Percentiles rank a stretch among this genome's conserved stretches.
Conservation (phyloP, 2,888 invertebrate genomes). For the Drosophila antonietae region DNA sequence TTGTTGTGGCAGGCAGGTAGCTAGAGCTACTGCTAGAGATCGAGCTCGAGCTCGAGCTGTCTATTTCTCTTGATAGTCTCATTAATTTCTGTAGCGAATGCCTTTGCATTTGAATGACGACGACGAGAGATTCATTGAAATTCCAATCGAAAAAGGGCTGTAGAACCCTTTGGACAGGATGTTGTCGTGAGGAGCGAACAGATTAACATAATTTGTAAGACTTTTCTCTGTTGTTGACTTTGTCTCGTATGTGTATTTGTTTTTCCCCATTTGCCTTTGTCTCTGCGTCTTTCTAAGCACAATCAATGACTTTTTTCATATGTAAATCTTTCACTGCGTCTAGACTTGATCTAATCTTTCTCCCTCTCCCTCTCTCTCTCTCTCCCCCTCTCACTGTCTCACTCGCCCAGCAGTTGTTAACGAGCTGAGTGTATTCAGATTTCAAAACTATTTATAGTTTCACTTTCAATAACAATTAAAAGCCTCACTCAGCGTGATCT, state of each 20-base stretch:
- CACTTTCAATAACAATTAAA: slow-evolving; percentile 54
- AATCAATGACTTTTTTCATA: slow-evolving; percentile 61
- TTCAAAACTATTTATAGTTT: slow-evolving; percentile 31
- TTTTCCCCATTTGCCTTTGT: slow-evolving; percentile 27
- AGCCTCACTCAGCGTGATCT: slow-evolving; percentile 18
- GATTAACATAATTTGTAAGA: slow-evolving; percentile 59
- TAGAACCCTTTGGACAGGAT: slow-evolving; percentile 56
- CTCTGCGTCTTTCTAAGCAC: slow-evolving; percentile 42
- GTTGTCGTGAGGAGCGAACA: slow-evolving; percentile 9
- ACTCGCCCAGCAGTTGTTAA: slow-evolving; percentile 24
- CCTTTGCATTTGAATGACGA: slow-evolving; percentile 62
- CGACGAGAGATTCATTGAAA: slow-evolving; percentile 39
- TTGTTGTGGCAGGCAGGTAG: slow-evolving; percentile 51
- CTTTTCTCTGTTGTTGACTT: slow-evolving; percentile 44
- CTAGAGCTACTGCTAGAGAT: slow-evolving; percentile 8
- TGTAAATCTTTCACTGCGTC: slow-evolving; percentile 50
- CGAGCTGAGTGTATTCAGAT: slow-evolving; percentile 23
- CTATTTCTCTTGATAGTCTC: slow-evolving; percentile 45
- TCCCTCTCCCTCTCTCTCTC: neutral
- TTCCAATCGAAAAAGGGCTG: slow-evolving; percentile 15
- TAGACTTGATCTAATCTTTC: slow-evolving; percentile 22
- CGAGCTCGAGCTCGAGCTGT: slow-evolving; percentile 3
- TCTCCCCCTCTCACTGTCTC: neutral
- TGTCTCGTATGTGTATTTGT: slow-evolving; percentile 31
- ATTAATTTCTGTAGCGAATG: slow-evolving; percentile 65